These are phyloP conservation scores for Embiotoca jacksoni DNA, from an alignment of 2,113 vertebrate genomes.

Conservation along the genomic window DNA sequence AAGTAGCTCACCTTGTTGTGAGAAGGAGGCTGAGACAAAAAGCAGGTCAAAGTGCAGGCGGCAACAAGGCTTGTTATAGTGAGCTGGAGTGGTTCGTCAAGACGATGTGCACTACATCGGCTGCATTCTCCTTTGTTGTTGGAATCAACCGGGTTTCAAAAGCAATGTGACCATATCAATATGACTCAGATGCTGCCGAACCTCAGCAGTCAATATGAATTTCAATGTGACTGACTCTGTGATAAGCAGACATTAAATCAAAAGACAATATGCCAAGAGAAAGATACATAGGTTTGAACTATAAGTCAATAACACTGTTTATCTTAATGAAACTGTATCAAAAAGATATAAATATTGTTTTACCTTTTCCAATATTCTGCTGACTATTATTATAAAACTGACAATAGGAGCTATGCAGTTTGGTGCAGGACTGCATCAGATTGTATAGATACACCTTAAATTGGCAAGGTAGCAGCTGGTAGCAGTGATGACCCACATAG, in stretches of 20 bases:
- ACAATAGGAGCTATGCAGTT: neutral
- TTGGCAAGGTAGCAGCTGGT: neutral
- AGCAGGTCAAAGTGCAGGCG: constrained; percentile 22
- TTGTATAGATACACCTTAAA: neutral
- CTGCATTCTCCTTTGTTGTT: neutral
- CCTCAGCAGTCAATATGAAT: neutral
- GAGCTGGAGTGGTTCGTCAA: constrained; percentile 18
- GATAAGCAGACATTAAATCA: constrained; percentile 5
- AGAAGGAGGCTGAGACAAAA: constrained; percentile 13
- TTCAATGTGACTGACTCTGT: constrained; percentile 13
- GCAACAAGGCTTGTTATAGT: neutral
- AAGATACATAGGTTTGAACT: neutral
- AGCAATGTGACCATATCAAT: neutral
- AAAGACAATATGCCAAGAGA: neutral
- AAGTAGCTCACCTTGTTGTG: constrained; percentile 4
- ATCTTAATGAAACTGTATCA: neutral
- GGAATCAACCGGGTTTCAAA: constrained; percentile 25
- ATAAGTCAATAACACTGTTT: neutral
- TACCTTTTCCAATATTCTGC: neutral
- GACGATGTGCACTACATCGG: neutral
- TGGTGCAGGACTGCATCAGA: neutral
- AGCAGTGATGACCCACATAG: no score
- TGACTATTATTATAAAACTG: neutral
- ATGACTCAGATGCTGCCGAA: neutral
- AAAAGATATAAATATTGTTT: neutral